Conservation (phyloP, 2,888 invertebrate genomes). For the Amphimallon solstitiale region DNA sequence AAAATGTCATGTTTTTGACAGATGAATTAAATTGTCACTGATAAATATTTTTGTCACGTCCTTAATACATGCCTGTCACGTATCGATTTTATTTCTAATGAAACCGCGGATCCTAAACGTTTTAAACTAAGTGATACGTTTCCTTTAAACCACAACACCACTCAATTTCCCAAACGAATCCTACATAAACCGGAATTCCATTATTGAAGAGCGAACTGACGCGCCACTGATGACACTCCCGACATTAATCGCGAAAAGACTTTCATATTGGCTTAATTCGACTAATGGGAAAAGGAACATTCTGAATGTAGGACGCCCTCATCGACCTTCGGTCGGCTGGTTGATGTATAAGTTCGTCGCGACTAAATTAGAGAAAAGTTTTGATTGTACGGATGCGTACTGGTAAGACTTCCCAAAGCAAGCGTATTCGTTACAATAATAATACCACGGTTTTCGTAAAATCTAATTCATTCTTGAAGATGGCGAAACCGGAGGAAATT, state of each 20-base stretch:
- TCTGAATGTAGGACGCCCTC: constrained; percentile 7
- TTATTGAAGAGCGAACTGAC: constrained; percentile 1
- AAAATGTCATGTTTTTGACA: too few relatives aligned
- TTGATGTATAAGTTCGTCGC: constrained; percentile 5
- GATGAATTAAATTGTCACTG: too few relatives aligned
- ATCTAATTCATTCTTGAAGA: too few relatives aligned
- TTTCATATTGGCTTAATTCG: constrained; percentile 26
- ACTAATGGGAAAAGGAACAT: constrained; percentile 24
- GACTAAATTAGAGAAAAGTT: constrained; percentile 10
- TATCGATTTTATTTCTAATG: constrained; percentile 13
- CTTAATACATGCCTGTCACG: too few relatives aligned
- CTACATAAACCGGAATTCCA: constrained; percentile 20
- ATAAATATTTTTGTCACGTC: too few relatives aligned
- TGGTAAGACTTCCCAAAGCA: not conserved
- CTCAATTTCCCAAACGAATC: not conserved
- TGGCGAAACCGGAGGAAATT: not conserved
- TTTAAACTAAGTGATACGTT: constrained; percentile 15
- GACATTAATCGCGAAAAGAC: constrained; percentile 8
- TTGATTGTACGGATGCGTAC: constrained; percentile 3
- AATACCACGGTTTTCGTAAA: too few relatives aligned
- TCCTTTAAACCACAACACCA: constrained; percentile 5
- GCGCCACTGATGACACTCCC: not conserved
- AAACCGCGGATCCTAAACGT: not conserved
- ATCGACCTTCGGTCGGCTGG: not conserved
- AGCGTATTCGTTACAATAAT: too few relatives aligned